A percentile compares a stretch with the other conserved stretches of the same genome.
Conservation (phyloP, 2,888 invertebrate genomes). For the Nasonia oneida region DNA sequence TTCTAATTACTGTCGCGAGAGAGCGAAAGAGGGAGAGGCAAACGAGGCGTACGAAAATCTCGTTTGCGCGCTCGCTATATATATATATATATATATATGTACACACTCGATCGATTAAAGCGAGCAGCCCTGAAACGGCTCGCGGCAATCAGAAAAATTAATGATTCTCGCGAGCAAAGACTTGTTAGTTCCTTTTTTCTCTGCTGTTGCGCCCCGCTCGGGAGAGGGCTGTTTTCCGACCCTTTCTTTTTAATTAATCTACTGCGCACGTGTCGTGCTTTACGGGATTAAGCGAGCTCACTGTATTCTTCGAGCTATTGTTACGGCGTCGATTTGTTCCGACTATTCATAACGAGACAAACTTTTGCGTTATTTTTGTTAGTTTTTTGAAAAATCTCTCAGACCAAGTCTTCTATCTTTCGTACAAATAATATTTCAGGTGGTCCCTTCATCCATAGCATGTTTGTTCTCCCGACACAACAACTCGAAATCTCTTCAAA, state of each 20-base stretch:
- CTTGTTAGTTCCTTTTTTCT: constrained; percentile 1
- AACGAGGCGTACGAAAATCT: constrained; percentile 2
- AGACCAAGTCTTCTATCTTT: no score
- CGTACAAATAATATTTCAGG: no score
- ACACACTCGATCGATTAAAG: background rate
- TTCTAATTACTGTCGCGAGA: constrained; percentile 20
- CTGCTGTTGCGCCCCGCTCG: background rate
- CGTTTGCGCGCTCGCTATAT: background rate
- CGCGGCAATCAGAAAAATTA: constrained; percentile 4
- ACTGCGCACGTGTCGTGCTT: background rate
- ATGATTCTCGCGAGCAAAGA: background rate
- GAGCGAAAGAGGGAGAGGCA: background rate
- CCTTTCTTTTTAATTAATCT: background rate
- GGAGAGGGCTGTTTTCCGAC: background rate
- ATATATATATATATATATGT: no score
- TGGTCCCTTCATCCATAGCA: background rate
- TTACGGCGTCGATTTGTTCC: background rate
- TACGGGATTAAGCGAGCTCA: background rate
- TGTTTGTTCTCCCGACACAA: background rate
- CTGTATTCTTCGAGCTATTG: background rate
- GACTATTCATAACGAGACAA: constrained; percentile 8
- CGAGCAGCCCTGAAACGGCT: background rate
- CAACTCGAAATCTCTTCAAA: background rate
- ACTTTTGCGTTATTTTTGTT: background rate
- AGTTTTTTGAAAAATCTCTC: background rate